phyloP scores from a whole-genome alignment of 2,797 vertebrate species.

The Sebastes nivosus region DNA sequence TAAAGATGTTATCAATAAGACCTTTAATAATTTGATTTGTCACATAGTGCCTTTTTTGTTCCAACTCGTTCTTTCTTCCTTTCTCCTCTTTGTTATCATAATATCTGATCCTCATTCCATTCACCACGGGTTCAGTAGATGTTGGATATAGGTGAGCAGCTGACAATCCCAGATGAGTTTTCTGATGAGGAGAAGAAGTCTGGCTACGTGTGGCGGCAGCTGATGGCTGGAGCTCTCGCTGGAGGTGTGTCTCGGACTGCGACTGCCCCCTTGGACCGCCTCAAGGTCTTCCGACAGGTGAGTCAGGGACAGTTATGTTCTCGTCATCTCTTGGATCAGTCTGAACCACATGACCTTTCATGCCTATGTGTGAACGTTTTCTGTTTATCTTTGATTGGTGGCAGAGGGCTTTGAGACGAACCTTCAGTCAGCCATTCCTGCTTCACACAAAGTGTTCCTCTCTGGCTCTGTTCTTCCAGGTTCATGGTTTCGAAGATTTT shows the following conservation, averaged over 20 bases:
- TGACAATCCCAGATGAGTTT: slow-evolving; percentile 95
- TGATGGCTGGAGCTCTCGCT: slow-evolving; percentile 91
- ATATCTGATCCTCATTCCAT: background rate
- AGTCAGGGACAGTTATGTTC: background rate
- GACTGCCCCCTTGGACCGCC: slow-evolving; percentile 93
- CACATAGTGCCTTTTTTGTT: background rate
- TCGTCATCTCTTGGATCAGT: background rate
- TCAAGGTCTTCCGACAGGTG: slow-evolving; percentile 98
- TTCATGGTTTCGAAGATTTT: slow-evolving; percentile 75
- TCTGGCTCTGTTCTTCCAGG: slow-evolving; percentile 59
- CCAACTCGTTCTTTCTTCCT: background rate
- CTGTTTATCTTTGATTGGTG: background rate
- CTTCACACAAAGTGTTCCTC: background rate
- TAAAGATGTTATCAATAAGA: too few species aligned
- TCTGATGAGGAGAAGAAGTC: slow-evolving; percentile 92
- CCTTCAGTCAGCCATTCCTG: background rate
- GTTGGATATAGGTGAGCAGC: slow-evolving; percentile 94
- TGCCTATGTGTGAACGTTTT: background rate
- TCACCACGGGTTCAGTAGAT: slow-evolving; percentile 81
- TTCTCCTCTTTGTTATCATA: background rate
- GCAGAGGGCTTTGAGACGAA: background rate
- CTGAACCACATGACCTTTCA: background rate
- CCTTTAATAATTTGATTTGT: background rate
- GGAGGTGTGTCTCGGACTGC: slow-evolving; percentile 93
- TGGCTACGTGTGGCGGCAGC: slow-evolving; percentile 94